Evolutionary conservation across 2,888 invertebrate species (phyloP).

Genomic region (Volucella inanis): DNA sequence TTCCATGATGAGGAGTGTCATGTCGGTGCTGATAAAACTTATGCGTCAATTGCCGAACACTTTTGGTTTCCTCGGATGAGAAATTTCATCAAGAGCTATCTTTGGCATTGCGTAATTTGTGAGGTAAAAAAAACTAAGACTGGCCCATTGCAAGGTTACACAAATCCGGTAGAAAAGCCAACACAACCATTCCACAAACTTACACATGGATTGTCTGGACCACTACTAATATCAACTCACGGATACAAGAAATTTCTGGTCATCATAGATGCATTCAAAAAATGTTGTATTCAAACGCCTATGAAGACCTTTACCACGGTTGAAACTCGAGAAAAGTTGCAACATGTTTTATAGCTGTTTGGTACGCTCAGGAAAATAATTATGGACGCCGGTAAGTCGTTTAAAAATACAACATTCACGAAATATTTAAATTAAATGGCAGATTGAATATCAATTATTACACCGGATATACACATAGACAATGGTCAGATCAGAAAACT

Average conservation of each 20-base stretch:
- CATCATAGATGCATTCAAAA: slow-evolving; percentile 39
- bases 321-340: slow-evolving; percentile 28
- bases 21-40: slow-evolving; percentile 36
- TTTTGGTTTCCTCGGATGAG: no score
- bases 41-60: slow-evolving; percentile 28
- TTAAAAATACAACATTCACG: slow-evolving; percentile 36
- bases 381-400: slow-evolving; percentile 25
- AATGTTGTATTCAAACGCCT: slow-evolving; percentile 28
- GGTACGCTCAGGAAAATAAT: slow-evolving; percentile 21
- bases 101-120: no score
- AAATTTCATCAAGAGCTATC: no score
- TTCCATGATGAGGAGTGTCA: slow-evolving; percentile 33
- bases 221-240: slow-evolving; percentile 23
- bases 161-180: no score
- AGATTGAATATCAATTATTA: slow-evolving; percentile 36
- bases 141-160: no score
- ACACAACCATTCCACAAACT: no score
- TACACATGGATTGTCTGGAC: slow-evolving; percentile 30
- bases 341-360: slow-evolving; percentile 29
- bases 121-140: no score
- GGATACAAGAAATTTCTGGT: slow-evolving; percentile 29
- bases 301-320: slow-evolving; percentile 35
- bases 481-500: slow-evolving; percentile 36
- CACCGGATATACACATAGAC: slow-evolving; percentile 29
- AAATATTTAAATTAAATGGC: slow-evolving; percentile 36